These are phyloP conservation scores for Paramuricea clavata DNA, from an alignment of 92 coral and sea anemone species.

Conservation along the genomic window DNA sequence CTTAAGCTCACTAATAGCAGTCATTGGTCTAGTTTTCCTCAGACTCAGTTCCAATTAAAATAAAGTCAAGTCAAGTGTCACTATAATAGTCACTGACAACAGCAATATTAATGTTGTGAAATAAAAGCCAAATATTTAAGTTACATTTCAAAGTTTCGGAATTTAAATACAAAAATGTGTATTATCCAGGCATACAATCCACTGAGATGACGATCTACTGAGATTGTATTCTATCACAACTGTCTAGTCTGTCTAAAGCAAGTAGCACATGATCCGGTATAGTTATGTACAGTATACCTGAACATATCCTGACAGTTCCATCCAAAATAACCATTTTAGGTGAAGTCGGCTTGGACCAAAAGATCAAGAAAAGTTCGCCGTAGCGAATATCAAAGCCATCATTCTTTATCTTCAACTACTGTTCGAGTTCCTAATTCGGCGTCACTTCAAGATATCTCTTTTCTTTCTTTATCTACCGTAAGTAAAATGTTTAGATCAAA, in stretches of 20 bases:
- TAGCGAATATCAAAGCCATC: background rate
- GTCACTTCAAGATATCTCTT: background rate
- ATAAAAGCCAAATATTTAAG: too few species aligned
- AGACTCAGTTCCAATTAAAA: too few species aligned
- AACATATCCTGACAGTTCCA: background rate
- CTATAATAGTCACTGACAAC: too few species aligned
- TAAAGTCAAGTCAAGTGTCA: too few species aligned
- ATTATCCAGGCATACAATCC: too few species aligned
- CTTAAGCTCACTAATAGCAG: too few species aligned
- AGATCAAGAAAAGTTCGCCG: background rate
- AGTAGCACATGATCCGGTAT: background rate
- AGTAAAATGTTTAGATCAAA: background rate
- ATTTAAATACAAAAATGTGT: too few species aligned
- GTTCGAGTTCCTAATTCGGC: background rate
- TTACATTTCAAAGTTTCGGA: too few species aligned
- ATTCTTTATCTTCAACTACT: slow-evolving; percentile 6
- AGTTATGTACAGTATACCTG: background rate
- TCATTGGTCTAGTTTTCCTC: too few species aligned
- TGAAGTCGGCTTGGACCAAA: slow-evolving; percentile 9
- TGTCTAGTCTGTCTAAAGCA: background rate
- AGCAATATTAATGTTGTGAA: too few species aligned
- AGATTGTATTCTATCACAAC: too few species aligned
- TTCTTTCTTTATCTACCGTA: background rate
- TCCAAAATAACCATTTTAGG: background rate
- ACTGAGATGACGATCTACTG: too few species aligned